Evolutionary conservation across 1,140 invertebrate genomes (phyloP).

Genomic region (Ceratoteleas bidentatus): DNA sequence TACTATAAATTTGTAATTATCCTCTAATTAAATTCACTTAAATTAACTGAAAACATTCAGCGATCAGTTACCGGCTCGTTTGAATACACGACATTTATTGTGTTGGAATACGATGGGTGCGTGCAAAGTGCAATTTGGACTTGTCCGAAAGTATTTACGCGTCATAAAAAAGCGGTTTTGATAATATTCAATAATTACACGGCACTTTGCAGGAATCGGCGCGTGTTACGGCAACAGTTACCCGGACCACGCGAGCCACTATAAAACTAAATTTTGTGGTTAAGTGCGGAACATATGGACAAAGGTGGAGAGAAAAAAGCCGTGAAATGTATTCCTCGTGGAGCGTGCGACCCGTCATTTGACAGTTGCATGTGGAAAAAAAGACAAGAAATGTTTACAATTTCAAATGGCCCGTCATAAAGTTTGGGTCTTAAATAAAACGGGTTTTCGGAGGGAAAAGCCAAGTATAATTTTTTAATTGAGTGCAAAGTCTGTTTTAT

Average conservation of each 20-base stretch:
- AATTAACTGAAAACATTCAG: neutral
- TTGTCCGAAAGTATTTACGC: conserved; percentile 36
- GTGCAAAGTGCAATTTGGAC: conserved; percentile 32
- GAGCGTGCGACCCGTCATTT: conserved; percentile 1
- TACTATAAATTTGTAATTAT: no score
- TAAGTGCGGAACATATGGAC: conserved; percentile 44
- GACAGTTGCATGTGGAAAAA: conserved; percentile 11
- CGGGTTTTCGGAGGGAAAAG: no score
- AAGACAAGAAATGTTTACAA: conserved; percentile 2
- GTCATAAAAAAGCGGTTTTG: conserved; percentile 41
- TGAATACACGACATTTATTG: no score
- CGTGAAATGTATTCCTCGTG: conserved; percentile 29
- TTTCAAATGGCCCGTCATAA: conserved; percentile 21
- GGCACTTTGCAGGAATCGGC: conserved; percentile 20
- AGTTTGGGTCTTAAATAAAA: neutral
- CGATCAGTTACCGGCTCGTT: no score
- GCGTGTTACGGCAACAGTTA: conserved; percentile 53
- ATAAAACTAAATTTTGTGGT: conserved; percentile 58
- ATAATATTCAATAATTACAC: conserved; percentile 55
- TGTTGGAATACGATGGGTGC: neutral
- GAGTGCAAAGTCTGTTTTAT: no score
- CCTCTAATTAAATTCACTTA: neutral
- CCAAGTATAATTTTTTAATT: neutral
- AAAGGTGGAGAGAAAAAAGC: conserved; percentile 28
- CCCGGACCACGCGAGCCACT: conserved; percentile 38